Conservation (phyloP, 1,140 invertebrate species). For the Cotesia vestalis region DNA sequence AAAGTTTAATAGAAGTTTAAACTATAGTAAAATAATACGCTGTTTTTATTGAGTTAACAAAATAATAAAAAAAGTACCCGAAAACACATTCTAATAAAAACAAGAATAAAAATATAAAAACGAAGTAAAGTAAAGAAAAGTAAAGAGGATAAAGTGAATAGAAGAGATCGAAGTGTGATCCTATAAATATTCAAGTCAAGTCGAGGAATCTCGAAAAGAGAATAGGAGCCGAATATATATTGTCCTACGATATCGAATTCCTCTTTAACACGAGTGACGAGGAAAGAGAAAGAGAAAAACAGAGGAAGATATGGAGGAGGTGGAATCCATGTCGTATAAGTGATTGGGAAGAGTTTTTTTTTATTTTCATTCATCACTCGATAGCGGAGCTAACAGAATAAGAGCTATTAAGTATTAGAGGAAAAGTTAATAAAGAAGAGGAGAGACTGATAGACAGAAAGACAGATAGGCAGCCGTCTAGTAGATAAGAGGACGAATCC, state of each 20-base stretch:
- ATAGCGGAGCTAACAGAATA: no score
- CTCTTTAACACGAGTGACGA: background rate
- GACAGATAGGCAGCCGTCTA: background rate
- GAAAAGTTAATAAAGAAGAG: background rate
- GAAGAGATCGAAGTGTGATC: slow-evolving; percentile 5
- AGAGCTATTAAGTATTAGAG: background rate
- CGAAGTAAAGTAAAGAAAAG: slow-evolving; percentile 17
- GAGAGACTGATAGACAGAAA: background rate
- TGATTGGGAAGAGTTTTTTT: background rate
- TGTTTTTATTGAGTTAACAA: no score
- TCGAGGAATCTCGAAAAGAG: slow-evolving; percentile 12
- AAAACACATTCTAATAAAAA: slow-evolving; percentile 14
- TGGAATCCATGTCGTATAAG: slow-evolving; percentile 31
- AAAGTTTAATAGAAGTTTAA: slow-evolving; percentile 22
- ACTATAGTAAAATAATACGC: no score
- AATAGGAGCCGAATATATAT: slow-evolving; percentile 9
- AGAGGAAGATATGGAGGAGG: slow-evolving; percentile 14
- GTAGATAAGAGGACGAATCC: slow-evolving; percentile 38
- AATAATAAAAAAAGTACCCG: slow-evolving; percentile 6
- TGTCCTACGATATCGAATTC: slow-evolving; percentile 29
- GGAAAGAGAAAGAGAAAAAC: slow-evolving; percentile 12
- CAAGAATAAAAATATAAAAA: slow-evolving; percentile 21
- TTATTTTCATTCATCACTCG: background rate
- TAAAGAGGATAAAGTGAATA: slow-evolving; percentile 22
- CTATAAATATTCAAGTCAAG: slow-evolving; percentile 33